phyloP scores from a whole-genome alignment of 2,797 vertebrate genomes.

The Cynodonichthys magdalenae region DNA sequence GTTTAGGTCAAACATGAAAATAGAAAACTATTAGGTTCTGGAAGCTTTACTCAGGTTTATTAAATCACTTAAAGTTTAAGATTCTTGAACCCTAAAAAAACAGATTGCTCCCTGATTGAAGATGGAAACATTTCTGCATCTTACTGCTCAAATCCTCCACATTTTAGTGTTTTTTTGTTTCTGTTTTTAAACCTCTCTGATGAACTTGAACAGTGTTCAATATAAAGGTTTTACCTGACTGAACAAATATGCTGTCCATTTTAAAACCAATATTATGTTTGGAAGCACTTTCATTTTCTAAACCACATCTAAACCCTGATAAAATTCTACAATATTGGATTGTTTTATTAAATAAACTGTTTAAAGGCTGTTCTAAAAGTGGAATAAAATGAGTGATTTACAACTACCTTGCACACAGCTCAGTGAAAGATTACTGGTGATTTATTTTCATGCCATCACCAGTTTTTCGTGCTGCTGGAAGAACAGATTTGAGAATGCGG shows the following conservation, averaged over 20 bases:
- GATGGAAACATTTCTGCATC: no score
- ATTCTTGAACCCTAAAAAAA: no score
- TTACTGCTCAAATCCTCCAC: no score
- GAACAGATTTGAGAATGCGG: background rate
- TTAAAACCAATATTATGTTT: background rate
- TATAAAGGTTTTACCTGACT: no score
- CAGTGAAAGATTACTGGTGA: constrained; percentile 5
- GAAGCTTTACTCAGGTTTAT: no score
- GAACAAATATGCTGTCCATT: background rate
- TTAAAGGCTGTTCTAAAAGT: background rate
- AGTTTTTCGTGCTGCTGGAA: constrained; percentile 1
- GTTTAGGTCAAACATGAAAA: no score
- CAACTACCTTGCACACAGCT: background rate
- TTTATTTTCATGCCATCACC: constrained; percentile 14
- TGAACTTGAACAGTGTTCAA: no score
- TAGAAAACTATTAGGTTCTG: no score
- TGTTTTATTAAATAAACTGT: background rate
- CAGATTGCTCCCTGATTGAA: no score
- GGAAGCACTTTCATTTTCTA: background rate
- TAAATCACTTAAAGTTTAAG: no score
- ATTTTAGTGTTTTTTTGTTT: no score
- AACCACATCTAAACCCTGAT: background rate
- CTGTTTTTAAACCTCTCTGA: no score
- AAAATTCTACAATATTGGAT: background rate
- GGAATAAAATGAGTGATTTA: background rate